Conservation (phyloP, 2,888 invertebrate genomes). For the Doris montereyensis region DNA sequence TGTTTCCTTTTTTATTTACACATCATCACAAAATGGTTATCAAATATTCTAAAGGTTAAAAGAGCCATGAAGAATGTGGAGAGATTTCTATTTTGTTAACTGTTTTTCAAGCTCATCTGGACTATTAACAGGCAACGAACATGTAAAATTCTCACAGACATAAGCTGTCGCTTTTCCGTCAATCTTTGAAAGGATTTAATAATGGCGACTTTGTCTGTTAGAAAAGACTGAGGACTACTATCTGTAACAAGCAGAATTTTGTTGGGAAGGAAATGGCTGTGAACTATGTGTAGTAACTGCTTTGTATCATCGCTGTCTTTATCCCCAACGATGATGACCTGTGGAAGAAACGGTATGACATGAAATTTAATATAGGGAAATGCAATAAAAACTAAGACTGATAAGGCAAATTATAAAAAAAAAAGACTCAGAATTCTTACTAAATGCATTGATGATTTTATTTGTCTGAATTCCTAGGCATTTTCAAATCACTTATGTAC, state of each 20-base stretch:
- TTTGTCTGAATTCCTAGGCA: no score
- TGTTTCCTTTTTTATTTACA: no score
- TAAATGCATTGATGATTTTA: no score
- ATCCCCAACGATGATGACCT: slow-evolving; percentile 77
- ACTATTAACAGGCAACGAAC: slow-evolving; percentile 83
- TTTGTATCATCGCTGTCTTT: slow-evolving; percentile 79
- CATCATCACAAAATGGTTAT: no score
- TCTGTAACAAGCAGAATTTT: slow-evolving; percentile 79
- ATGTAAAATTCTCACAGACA: slow-evolving; percentile 84
- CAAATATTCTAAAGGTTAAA: no score
- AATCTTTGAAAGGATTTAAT: slow-evolving; percentile 71
- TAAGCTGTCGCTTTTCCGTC: slow-evolving; percentile 82
- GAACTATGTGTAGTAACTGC: slow-evolving; percentile 80
- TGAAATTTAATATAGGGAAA: no score
- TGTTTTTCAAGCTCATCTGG: slow-evolving; percentile 54
- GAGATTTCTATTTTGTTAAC: no score
- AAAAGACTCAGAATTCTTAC: no score
- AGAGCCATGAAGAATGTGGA: no score
- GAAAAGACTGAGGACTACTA: slow-evolving; percentile 68
- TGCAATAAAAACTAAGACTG: no score
- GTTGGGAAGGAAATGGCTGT: slow-evolving; percentile 80
- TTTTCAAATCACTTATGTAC: no score
- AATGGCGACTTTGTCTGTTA: slow-evolving; percentile 72
- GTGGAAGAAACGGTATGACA: slow-evolving; percentile 23
- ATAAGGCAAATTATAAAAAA: no score